These are phyloP conservation scores for Ooceraea biroi DNA, from an alignment of 1,140 invertebrate species.

Conservation along the genomic window DNA sequence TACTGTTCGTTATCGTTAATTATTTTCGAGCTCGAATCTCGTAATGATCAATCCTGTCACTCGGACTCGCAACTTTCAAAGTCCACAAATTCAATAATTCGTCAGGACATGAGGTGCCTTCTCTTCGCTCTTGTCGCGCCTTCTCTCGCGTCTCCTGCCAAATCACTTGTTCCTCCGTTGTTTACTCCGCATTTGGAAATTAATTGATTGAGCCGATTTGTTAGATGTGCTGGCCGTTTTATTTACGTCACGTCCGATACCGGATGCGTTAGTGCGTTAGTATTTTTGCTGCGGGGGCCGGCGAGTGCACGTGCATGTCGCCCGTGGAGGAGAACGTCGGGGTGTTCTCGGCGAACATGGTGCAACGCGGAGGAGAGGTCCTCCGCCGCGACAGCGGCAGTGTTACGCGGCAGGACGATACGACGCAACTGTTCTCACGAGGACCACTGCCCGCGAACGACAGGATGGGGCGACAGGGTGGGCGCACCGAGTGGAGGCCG, in stretches of 20 bases:
- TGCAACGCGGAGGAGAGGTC: not conserved
- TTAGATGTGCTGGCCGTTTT: not conserved
- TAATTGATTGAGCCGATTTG: slow-evolving; percentile 30
- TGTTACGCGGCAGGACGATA: slow-evolving; percentile 60
- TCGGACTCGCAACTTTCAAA: not conserved
- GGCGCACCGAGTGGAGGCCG: slow-evolving; percentile 41
- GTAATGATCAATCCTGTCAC: not conserved
- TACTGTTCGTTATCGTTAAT: not conserved
- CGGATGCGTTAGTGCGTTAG: slow-evolving; percentile 1
- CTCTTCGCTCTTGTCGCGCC: not conserved
- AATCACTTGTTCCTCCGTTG: slow-evolving; percentile 31
- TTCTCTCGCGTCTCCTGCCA: not conserved
- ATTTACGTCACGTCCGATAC: slow-evolving; percentile 19
- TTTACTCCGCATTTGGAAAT: slow-evolving; percentile 41
- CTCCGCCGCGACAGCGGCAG: slow-evolving; percentile 44
- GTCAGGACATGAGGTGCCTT: no score
- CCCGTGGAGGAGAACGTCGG: slow-evolving; percentile 4
- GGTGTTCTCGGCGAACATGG: not conserved
- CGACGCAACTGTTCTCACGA: slow-evolving; percentile 66
- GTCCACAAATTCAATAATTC: not conserved
- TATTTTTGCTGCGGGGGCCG: not conserved
- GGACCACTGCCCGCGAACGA: slow-evolving; percentile 47
- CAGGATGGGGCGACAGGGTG: slow-evolving; percentile 56
- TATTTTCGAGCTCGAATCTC: not conserved
- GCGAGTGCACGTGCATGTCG: not conserved